Evolutionary conservation across 2,113 vertebrate species (phyloP), one percentile per base, ranked within the genome.

Genomic region (Lasiurus cinereus): DNA sequence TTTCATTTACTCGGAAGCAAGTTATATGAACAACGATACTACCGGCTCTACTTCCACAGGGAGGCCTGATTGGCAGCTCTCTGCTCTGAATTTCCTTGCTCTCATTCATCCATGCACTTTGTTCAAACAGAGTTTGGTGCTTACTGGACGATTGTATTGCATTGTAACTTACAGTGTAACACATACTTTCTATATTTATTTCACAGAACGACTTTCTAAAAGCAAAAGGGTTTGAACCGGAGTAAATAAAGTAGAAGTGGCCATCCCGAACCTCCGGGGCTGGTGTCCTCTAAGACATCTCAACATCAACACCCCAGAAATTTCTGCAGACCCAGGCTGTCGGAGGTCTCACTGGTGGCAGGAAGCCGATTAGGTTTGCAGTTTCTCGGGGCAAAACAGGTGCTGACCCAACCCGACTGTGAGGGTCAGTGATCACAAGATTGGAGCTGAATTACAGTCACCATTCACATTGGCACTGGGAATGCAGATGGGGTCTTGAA

Each of bases 141-240:
- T 97, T 96, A 94, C 86, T 2, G 7, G 97, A 96, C 83, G 97
- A 97, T 82, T 95, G 96, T 77, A 94, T 72, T 88, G 91, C 78
- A 91, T 94, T 93, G 94, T 97, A 95, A 97, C 96, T 96, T 96
- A 93, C 83, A 4, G 93, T 31, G 92, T 84, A 96, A 83, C 95
- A 88, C 77, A 91, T 93, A 97, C 97, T 98, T 98, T 98, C 97
- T 97, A 88, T 50, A 86, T 96, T 97, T 80, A 3, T 98, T 98
- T 98, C 96, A 97, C 97, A 96, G 94, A 96, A 96, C 92, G 91
- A 6, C 79, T 94, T 80, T 94, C 91, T 79, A 36, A 66, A 90
- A 94, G 96, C 82, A 94, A 92, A 94, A 92, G 95, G 96, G 96
- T 96, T 97, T 98, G 97, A 96, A 91, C 95, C 43, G 76, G 70